Evolutionary conservation across 2,888 invertebrate species (phyloP).

Genomic region (Clitarchus hookeri): DNA sequence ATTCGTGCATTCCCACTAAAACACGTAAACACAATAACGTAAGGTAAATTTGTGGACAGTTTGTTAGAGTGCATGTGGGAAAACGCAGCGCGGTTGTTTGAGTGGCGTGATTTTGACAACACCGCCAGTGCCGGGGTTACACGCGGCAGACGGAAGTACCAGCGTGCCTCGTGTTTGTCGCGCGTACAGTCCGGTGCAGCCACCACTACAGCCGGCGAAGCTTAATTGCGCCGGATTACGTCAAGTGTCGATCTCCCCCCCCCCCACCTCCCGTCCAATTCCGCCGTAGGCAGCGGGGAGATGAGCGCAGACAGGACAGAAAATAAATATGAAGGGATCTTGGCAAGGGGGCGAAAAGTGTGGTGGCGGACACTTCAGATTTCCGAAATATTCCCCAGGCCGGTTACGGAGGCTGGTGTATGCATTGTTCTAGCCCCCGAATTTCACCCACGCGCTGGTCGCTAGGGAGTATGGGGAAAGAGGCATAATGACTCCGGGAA

Average conservation of each 20-base stretch:
- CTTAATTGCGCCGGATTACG: not conserved
- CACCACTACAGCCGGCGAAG: not conserved
- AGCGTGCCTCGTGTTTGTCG: too few species aligned
- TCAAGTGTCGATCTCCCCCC: not conserved
- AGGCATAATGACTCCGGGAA: slow-evolving; percentile 14
- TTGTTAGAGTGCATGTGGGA: too few species aligned
- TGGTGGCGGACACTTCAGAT: not conserved
- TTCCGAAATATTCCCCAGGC: not conserved
- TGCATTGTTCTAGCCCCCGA: not conserved
- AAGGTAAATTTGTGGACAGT: too few species aligned
- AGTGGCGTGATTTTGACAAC: too few species aligned
- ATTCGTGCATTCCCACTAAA: too few species aligned
- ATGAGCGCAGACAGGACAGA: not conserved
- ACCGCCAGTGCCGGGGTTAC: too few species aligned
- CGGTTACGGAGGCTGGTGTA: not conserved
- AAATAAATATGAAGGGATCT: not conserved
- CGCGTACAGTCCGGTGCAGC: too few species aligned
- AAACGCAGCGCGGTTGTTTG: too few species aligned
- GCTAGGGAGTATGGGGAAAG: not conserved
- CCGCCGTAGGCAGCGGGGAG: not conserved
- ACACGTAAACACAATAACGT: too few species aligned
- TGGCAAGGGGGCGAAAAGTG: not conserved
- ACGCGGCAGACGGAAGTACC: too few species aligned
- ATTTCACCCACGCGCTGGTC: not conserved
- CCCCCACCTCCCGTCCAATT: not conserved